Evolutionary conservation across 1,140 invertebrate species (phyloP).

Genomic region (Bactericera cockerelli): DNA sequence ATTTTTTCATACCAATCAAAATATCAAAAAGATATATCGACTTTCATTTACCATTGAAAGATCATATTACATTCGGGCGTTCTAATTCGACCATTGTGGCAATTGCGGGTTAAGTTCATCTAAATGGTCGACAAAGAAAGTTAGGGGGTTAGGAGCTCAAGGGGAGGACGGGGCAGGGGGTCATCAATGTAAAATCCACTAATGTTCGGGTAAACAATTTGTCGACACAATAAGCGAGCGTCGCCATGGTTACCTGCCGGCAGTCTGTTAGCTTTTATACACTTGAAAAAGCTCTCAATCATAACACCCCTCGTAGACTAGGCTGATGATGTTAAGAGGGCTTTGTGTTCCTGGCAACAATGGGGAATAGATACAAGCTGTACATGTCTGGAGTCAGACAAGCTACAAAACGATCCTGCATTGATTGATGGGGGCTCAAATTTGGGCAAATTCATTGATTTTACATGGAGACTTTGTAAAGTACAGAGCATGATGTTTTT

Average conservation of each 20-base stretch:
- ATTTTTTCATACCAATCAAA: too few species aligned
- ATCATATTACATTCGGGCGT: too few species aligned
- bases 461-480: too few species aligned
- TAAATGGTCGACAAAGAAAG: too few species aligned
- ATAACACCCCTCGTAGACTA: background rate
- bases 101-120: too few species aligned
- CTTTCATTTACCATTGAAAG: too few species aligned
- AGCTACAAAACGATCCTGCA: background rate
- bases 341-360: background rate
- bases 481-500: too few species aligned
- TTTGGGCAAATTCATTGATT: too few species aligned
- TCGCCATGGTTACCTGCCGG: background rate
- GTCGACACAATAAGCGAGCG: background rate
- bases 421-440: background rate
- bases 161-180: background rate
- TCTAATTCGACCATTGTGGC: too few species aligned
- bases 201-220: constrained; percentile 9
- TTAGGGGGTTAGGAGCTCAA: background rate
- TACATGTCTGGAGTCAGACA: background rate
- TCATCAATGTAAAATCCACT: background rate
- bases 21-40: too few species aligned
- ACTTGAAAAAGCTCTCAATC: constrained; percentile 8
- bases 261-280: constrained; percentile 8
- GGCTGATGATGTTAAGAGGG: background rate
- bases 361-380: background rate